Conservation (phyloP, 2,888 invertebrate species). For the Unio delphinus region DNA sequence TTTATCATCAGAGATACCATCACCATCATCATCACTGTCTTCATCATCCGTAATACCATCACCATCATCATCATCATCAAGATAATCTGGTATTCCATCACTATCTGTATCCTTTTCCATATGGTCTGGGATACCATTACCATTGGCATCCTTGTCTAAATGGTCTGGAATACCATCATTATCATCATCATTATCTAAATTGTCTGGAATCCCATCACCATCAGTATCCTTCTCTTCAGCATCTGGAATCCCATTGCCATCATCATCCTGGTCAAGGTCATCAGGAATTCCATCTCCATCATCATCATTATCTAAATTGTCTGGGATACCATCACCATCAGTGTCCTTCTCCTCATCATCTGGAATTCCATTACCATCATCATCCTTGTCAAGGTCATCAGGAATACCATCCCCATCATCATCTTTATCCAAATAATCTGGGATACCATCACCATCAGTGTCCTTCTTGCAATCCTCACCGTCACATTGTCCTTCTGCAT, state of each 20-base stretch:
- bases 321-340: slow-evolving; percentile 63
- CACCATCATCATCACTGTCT: slow-evolving; percentile 38
- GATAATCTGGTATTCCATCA: slow-evolving; percentile 58
- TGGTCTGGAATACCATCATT: slow-evolving; percentile 63
- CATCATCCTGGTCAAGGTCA: slow-evolving; percentile 48
- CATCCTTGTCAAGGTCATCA: slow-evolving; percentile 51
- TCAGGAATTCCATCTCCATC: slow-evolving; percentile 62
- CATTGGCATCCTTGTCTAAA: slow-evolving; percentile 53
- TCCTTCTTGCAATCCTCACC: slow-evolving; percentile 57
- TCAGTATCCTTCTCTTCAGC: slow-evolving; percentile 37
- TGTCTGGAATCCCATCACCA: slow-evolving; percentile 55
- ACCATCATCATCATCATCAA: slow-evolving; percentile 53
- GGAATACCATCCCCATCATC: slow-evolving; percentile 65
- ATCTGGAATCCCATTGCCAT: slow-evolving; percentile 59
- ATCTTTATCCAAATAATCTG: slow-evolving; percentile 42
- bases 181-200: slow-evolving; percentile 49
- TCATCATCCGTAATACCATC: slow-evolving; percentile 53
- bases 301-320: slow-evolving; percentile 36
- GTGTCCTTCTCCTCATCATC: slow-evolving; percentile 54
- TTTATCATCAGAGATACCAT: slow-evolving; percentile 47
- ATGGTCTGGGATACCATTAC: slow-evolving; percentile 45
- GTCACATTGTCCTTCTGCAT: slow-evolving; percentile 60
- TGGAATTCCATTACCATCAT: slow-evolving; percentile 60
- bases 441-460: slow-evolving; percentile 60
- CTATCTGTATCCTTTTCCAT: slow-evolving; percentile 57